These are phyloP conservation scores for Allolobophora icterica DNA, from an alignment of 2,888 invertebrate species.

Conservation along the genomic window DNA sequence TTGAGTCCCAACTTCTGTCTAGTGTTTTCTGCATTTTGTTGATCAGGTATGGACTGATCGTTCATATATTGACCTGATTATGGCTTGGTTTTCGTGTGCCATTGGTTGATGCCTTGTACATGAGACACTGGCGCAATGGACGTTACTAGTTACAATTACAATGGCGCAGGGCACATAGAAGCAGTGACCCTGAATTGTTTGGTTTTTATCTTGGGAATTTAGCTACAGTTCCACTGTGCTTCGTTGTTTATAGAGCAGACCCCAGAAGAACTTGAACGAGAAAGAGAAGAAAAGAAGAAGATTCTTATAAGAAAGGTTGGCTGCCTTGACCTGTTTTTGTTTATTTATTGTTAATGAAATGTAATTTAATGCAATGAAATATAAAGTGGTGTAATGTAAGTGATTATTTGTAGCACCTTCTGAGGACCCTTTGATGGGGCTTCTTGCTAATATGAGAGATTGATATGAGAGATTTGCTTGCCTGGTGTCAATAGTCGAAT, in stretches of 20 bases:
- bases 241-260: slow-evolving; percentile 34
- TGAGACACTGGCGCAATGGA: no score
- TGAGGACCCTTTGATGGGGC: neutral
- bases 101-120: no score
- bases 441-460: neutral
- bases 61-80: no score
- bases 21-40: neutral
- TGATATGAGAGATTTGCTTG: no score
- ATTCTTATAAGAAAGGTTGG: slow-evolving; percentile 84
- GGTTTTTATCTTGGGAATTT: neutral
- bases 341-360: neutral
- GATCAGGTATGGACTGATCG: no score
- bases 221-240: neutral
- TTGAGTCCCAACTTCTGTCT: neutral
- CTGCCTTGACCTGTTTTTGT: neutral
- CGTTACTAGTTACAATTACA: no score
- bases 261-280: slow-evolving; percentile 88
- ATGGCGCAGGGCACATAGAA: no score
- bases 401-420: neutral
- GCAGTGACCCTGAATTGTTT: neutral
- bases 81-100: no score
- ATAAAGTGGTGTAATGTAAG: neutral
- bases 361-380: neutral
- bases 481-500: no score
- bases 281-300: slow-evolving; percentile 90